These are phyloP conservation scores for Cantharis lateralis DNA, from an alignment of 2,888 invertebrate genomes.

Conservation along the genomic window DNA sequence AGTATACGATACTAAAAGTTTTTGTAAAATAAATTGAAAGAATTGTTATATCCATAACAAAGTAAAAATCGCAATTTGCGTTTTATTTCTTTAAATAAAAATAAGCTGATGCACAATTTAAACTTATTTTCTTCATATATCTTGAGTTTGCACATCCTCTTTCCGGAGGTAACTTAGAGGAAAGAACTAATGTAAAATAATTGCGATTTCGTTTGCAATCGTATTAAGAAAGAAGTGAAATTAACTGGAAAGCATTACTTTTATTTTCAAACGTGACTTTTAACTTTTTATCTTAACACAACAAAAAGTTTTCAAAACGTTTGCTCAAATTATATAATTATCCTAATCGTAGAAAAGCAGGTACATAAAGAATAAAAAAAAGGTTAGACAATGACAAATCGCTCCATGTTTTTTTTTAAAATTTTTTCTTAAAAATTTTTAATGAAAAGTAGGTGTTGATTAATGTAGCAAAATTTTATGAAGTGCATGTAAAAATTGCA, in stretches of 20 bases:
- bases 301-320: conserved; percentile 29
- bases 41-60: not conserved
- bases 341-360: conserved; percentile 22
- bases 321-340: conserved; percentile 27
- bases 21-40: not conserved
- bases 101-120: conserved; percentile 48
- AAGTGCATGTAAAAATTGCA: not conserved
- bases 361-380: conserved; percentile 18
- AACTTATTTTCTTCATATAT: conserved; percentile 49
- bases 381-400: conserved; percentile 19
- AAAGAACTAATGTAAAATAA: conserved; percentile 51
- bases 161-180: conserved; percentile 38
- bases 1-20: not conserved
- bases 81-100: conserved; percentile 48
- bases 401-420: not conserved
- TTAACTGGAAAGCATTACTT: conserved; percentile 51
- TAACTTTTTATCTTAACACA: conserved; percentile 27
- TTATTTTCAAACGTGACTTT: conserved; percentile 34
- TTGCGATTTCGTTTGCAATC: conserved; percentile 46
- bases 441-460: not conserved
- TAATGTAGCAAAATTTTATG: not conserved
- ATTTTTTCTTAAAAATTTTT: not conserved
- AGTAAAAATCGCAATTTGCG: conserved; percentile 39
- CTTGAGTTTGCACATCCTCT: conserved; percentile 45
- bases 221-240: conserved; percentile 46